Evolutionary conservation across 2,888 invertebrate genomes (phyloP).

Genomic region (Orthosia cruda): DNA sequence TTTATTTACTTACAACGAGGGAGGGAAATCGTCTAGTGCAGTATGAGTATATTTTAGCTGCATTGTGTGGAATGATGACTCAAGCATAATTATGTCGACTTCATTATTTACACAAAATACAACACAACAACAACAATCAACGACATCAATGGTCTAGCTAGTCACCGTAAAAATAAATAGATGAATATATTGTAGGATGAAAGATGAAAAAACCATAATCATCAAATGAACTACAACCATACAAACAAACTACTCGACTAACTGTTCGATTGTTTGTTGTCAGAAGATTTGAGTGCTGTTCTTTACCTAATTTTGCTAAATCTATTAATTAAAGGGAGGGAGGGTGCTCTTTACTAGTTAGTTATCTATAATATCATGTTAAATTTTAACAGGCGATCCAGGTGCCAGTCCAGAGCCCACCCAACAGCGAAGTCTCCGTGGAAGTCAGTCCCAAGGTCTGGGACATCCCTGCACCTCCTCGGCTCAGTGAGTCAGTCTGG

Average conservation of each 20-base stretch:
- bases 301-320: too few relatives aligned
- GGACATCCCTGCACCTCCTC: constrained; percentile 30
- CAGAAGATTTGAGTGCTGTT: too few relatives aligned
- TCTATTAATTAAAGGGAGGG: neutral
- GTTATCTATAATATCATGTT: neutral
- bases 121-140: too few relatives aligned
- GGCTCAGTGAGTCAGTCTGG: constrained; percentile 23
- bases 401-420: constrained; percentile 12
- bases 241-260: too few relatives aligned
- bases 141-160: neutral
- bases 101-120: too few relatives aligned
- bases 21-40: constrained; percentile 41
- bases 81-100: too few relatives aligned
- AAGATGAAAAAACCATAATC: too few relatives aligned
- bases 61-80: neutral
- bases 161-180: too few relatives aligned
- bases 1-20: constrained; percentile 7
- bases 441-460: constrained; percentile 22
- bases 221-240: too few relatives aligned
- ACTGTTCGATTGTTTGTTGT: too few relatives aligned
- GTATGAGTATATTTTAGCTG: neutral
- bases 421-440: constrained; percentile 29
- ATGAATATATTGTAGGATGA: too few relatives aligned
- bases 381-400: constrained; percentile 27
- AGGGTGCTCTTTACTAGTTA: neutral